Evolutionary conservation across 2,113 vertebrate genomes (phyloP).

Genomic region (Sturnira hondurensis): DNA sequence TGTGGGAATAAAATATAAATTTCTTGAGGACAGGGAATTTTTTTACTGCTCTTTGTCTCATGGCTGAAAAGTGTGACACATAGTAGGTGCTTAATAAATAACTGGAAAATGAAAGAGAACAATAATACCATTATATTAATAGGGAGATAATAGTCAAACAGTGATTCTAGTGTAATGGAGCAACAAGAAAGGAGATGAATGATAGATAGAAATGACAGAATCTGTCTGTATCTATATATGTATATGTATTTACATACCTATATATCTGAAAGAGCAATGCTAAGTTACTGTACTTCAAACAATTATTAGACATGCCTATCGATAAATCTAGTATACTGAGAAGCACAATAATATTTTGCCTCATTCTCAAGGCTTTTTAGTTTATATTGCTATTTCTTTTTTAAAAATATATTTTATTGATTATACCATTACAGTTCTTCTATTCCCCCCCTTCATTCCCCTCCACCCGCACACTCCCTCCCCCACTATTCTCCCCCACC

Average conservation of each 20-base stretch:
- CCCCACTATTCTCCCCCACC: too few species aligned
- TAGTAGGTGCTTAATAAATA: not conserved
- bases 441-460: too few species aligned
- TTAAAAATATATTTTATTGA: not conserved
- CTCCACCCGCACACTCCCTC: too few species aligned
- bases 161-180: not conserved
- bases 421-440: too few species aligned
- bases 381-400: not conserved
- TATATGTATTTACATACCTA: not conserved
- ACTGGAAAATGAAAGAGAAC: not conserved
- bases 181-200: not conserved
- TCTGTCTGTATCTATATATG: not conserved
- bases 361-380: not conserved
- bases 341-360: not conserved
- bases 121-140: not conserved
- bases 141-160: not conserved
- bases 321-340: constrained; percentile 16
- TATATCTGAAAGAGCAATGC: not conserved
- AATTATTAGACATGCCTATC: not conserved
- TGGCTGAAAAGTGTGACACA: not conserved
- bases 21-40: not conserved
- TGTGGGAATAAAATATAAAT: not conserved
- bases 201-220: not conserved
- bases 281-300: constrained; percentile 10
- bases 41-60: not conserved